A percentile compares a stretch with the other conserved stretches of the same genome.
phyloP scores from a whole-genome alignment of 2,888 invertebrate species.

The Lasioglossum leucozonium region DNA sequence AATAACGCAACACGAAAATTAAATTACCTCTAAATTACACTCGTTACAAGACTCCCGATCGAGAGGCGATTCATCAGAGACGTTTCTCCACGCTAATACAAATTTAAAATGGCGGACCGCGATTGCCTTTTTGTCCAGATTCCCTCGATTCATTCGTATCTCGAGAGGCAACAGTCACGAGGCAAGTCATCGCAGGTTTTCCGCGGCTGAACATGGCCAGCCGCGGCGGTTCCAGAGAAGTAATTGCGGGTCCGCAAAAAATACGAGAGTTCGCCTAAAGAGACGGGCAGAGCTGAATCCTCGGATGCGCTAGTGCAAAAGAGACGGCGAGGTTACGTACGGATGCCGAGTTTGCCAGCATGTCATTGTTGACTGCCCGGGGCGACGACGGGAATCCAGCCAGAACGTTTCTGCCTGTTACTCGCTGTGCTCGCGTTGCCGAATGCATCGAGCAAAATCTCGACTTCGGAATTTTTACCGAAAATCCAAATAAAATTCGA shows the following conservation, averaged over 20 bases:
- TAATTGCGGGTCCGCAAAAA: conserved; percentile 79
- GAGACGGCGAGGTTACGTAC: conserved; percentile 70
- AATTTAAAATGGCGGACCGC: background rate
- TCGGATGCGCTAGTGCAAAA: conserved; percentile 29
- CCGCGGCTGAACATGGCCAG: conserved; percentile 74
- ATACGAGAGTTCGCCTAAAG: conserved; percentile 74
- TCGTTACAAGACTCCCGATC: background rate
- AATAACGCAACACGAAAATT: background rate
- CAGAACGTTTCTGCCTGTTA: conserved; percentile 69
- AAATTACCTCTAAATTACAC: background rate
- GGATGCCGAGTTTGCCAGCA: conserved; percentile 75
- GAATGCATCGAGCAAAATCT: background rate
- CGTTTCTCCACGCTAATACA: background rate
- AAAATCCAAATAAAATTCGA: too few relatives aligned
- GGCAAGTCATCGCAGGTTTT: conserved; percentile 71
- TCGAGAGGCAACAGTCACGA: background rate
- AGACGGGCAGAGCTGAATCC: conserved; percentile 16
- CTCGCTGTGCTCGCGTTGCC: conserved; percentile 20
- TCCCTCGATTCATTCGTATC: background rate
- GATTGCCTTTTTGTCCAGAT: background rate
- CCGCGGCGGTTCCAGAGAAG: conserved; percentile 80
- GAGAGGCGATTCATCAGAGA: background rate
- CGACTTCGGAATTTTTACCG: background rate
- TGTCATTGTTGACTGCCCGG: conserved; percentile 78
- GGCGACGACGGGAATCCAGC: conserved; percentile 70